Conservation (phyloP, 1,140 invertebrate species). For the Hyles vespertilio region DNA sequence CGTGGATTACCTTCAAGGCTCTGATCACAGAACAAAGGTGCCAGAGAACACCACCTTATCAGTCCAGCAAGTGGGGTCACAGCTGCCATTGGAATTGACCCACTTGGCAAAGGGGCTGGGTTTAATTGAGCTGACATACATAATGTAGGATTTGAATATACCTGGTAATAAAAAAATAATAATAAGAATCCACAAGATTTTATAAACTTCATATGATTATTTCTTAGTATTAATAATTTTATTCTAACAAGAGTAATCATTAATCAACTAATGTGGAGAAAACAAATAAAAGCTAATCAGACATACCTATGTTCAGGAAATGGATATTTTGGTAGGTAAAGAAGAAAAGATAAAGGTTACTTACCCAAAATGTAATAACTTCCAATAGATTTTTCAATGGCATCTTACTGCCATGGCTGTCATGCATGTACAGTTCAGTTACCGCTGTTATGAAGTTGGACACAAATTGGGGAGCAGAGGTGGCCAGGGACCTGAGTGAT, state of each 20-base stretch:
- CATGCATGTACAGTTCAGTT: conserved; percentile 83
- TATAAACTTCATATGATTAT: not conserved
- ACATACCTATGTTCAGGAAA: too few species aligned
- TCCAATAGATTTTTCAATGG: conserved; percentile 79
- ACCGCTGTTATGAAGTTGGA: conserved; percentile 88
- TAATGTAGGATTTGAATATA: conserved; percentile 80
- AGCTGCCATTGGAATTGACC: conserved; percentile 88
- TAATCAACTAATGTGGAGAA: too few species aligned
- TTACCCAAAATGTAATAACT: conserved; percentile 81
- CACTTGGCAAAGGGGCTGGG: conserved; percentile 82
- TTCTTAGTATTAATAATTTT: too few species aligned
- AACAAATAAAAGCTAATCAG: too few species aligned
- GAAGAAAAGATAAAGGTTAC: conserved; percentile 8
- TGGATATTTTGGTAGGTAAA: too few species aligned
- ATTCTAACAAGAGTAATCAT: too few species aligned
- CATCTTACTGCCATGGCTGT: conserved; percentile 64
- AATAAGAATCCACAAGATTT: not conserved
- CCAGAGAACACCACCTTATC: conserved; percentile 82
- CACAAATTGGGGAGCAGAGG: conserved; percentile 85
- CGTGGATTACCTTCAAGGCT: conserved; percentile 31
- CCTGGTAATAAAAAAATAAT: conserved; percentile 45
- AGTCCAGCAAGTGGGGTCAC: conserved; percentile 88
- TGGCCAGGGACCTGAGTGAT: conserved; percentile 81
- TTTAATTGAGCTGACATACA: conserved; percentile 83
- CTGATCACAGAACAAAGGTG: conserved; percentile 75